phyloP scores from a whole-genome alignment of 2,113 vertebrate species.

The Heteronetta atricapilla region DNA sequence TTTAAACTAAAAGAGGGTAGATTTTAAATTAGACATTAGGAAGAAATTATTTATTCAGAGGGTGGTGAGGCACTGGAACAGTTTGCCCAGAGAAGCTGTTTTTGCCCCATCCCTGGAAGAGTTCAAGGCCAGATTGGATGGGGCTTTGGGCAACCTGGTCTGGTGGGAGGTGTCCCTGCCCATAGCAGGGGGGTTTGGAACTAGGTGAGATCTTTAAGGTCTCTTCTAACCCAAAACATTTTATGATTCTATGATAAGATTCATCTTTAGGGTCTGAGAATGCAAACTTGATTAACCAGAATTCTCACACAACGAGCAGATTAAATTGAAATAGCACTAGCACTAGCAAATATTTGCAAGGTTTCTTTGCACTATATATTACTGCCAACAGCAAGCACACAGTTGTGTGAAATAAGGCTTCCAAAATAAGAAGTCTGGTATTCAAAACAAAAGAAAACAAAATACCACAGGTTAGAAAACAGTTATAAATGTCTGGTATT shows the following conservation, averaged over 20 bases:
- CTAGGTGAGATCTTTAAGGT: too few relatives aligned
- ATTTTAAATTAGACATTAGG: too few relatives aligned
- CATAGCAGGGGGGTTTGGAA: too few relatives aligned
- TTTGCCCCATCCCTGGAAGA: too few relatives aligned
- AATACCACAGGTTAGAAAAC: background rate
- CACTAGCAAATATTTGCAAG: background rate
- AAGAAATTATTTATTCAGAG: too few relatives aligned
- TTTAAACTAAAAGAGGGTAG: too few relatives aligned
- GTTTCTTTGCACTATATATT: background rate
- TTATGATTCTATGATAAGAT: background rate
- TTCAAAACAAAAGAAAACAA: background rate
- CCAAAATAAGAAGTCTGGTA: background rate
- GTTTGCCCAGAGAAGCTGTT: too few relatives aligned
- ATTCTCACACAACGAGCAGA: background rate
- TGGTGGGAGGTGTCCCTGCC: too few relatives aligned
- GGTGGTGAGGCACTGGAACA: too few relatives aligned
- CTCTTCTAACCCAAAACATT: too few relatives aligned
- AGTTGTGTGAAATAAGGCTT: background rate
- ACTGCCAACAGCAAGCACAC: background rate
- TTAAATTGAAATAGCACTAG: background rate
- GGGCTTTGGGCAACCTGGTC: too few relatives aligned
- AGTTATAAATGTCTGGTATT: background rate
- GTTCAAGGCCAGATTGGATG: too few relatives aligned
- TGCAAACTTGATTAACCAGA: background rate
- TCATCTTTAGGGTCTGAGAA: background rate